Percentiles rank a stretch among this genome's conserved stretches.
These are phyloP conservation scores for Phyllopteryx taeniolatus DNA, from an alignment of 2,113 vertebrate species.

Conservation along the genomic window DNA sequence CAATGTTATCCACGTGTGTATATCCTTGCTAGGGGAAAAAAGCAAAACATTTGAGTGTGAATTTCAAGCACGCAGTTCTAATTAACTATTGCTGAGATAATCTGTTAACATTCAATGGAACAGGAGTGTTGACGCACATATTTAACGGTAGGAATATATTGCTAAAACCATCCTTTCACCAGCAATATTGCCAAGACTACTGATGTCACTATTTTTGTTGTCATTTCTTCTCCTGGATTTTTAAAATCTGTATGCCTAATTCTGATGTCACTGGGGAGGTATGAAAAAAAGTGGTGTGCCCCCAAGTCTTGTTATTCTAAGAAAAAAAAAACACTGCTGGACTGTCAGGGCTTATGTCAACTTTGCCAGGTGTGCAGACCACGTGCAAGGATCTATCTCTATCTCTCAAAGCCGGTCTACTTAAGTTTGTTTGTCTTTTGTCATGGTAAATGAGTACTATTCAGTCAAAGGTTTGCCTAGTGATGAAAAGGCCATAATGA, in stretches of 20 bases:
- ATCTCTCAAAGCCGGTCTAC: slow-evolving; percentile 56
- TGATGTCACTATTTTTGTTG: slow-evolving; percentile 65
- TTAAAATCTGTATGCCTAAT: slow-evolving; percentile 48
- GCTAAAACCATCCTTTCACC: slow-evolving; percentile 59
- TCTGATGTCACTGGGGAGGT: slow-evolving; percentile 55
- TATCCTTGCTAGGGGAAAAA: not conserved
- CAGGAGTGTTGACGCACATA: slow-evolving; percentile 39
- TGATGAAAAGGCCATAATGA: slow-evolving; percentile 61
- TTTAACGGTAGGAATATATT: slow-evolving; percentile 60
- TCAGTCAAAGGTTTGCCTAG: slow-evolving; percentile 59
- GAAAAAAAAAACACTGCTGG: slow-evolving; percentile 49
- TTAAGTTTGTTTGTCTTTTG: slow-evolving; percentile 69
- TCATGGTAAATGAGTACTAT: slow-evolving; percentile 62
- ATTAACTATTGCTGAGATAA: slow-evolving; percentile 18
- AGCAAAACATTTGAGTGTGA: not conserved
- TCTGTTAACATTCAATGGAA: slow-evolving; percentile 58
- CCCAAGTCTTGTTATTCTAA: slow-evolving; percentile 19
- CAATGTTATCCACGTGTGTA: no score
- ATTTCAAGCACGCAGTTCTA: not conserved
- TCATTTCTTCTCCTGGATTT: slow-evolving; percentile 43
- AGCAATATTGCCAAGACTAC: slow-evolving; percentile 53
- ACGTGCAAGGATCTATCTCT: slow-evolving; percentile 57
- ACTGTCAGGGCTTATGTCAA: slow-evolving; percentile 50
- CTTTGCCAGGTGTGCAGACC: slow-evolving; percentile 60
- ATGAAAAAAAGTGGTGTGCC: slow-evolving; percentile 21